Percentiles rank a stretch among this genome's conserved stretches.
Evolutionary conservation across 2,888 invertebrate genomes (phyloP).

Genomic region (Notodonta ziczac): DNA sequence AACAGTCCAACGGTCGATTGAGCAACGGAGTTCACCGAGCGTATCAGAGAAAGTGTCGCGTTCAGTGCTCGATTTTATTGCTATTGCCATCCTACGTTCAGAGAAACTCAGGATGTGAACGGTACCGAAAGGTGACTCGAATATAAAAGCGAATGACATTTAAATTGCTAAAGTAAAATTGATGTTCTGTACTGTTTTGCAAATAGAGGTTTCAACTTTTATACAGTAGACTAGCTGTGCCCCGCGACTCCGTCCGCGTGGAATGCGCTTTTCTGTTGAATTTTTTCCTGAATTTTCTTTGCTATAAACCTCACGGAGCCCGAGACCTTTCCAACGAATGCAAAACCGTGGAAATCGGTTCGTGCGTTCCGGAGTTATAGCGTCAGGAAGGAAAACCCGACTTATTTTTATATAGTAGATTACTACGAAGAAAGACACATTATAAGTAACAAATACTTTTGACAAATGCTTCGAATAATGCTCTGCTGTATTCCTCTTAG

Average conservation of each 20-base stretch:
- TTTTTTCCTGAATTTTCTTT: no score
- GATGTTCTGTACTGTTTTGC: constrained; percentile 14
- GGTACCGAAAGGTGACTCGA: constrained; percentile 32
- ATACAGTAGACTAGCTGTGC: no score
- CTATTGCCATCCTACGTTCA: constrained; percentile 32
- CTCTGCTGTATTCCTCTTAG: no score
- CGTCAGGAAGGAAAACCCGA: no score
- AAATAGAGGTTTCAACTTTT: constrained; percentile 6
- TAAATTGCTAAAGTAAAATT: constrained; percentile 24
- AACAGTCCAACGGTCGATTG: constrained; percentile 34
- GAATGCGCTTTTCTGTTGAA: no score
- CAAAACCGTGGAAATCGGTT: no score
- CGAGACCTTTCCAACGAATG: no score
- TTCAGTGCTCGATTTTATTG: constrained; percentile 40
- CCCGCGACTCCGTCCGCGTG: no score
- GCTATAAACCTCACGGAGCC: no score
- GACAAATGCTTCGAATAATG: no score
- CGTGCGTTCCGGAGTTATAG: no score
- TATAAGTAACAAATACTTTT: no score
- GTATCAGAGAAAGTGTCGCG: constrained; percentile 43
- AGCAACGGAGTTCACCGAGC: constrained; percentile 33
- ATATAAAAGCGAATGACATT: constrained; percentile 30
- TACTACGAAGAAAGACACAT: constrained; percentile 9
- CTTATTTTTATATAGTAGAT: constrained; percentile 7
- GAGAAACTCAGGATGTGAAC: constrained; percentile 50